Base-by-base conservation (phyloP, 92 coral and sea anemone genomes). In the Virgularia gustaviana region DNA sequence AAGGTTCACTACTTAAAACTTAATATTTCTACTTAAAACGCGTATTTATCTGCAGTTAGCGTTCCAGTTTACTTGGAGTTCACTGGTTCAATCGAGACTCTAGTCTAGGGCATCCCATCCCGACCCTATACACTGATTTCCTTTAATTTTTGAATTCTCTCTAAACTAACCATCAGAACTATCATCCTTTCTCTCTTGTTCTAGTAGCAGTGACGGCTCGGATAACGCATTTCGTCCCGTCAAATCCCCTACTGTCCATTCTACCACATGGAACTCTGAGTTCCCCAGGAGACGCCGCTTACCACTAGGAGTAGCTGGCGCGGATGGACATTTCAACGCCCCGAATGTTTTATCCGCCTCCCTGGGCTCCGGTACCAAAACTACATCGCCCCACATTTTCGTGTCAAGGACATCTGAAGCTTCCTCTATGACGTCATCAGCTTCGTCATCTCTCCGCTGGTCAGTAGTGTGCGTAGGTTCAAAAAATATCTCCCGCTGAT, bases 231-330 rank as follows among this genome's bases (percentile, higher is more conserved):
- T 85, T 43, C 70, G 73, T 3, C 84, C 51, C 19, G 81, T 71
- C 44, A 89, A 43, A 49, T 68, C 79, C 27, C 77, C 85, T 30
- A 70, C 73, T 16, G 57, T 78, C 75, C 75, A 68, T 25, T 89
- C 96, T 28, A 72, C 77, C 28, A 81, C 83, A 31, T 71, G 56
- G 30, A 82, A 70, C 63, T 70, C 84, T 54, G 90, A 77, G 10
- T 91, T 84, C 62, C 78, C 85, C n/a, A n/a, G n/a, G 22, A 87
- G 71, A 62, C 89, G 99, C 70, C 90, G 82, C 53, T 85, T 90
- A 77, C 99, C 99, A 76, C 96, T 88, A 12, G 99, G 99, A 73
- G 99, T 89, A 49, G 99, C 81, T n/a, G 99, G 99, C 37, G 99
- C 99, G 18, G 99, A 94, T 9, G 70, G 84, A 1, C 90, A 89